phyloP scores from a whole-genome alignment of 1,140 invertebrate species.

The Portunus trituberculatus region DNA sequence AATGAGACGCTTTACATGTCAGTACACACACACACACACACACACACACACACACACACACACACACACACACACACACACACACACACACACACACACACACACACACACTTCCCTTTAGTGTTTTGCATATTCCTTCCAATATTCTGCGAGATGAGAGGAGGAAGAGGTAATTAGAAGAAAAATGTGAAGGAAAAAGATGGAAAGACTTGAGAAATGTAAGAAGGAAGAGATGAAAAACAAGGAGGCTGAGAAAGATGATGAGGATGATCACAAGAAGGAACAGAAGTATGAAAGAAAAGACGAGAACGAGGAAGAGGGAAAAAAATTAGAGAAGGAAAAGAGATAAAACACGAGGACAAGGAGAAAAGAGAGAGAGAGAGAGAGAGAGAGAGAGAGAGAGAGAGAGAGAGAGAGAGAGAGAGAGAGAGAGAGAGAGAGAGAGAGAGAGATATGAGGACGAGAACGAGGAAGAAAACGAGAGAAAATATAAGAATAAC shows the following conservation, averaged over 20 bases:
- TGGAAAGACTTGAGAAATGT: background rate
- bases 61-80: too few species aligned
- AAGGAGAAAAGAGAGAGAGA: background rate
- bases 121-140: too few species aligned
- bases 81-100: too few species aligned
- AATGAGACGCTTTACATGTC: too few species aligned
- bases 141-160: background rate
- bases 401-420: background rate
- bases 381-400: background rate
- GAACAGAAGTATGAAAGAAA: background rate
- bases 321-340: background rate
- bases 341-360: background rate
- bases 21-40: too few species aligned
- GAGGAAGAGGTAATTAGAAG: too few species aligned
- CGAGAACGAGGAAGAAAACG: background rate
- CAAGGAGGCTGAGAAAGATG: background rate
- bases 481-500: background rate
- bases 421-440: background rate
- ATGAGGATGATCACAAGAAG: background rate
- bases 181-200: background rate
- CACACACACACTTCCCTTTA: too few species aligned
- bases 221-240: background rate
- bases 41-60: too few species aligned
- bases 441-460: background rate
- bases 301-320: too few species aligned